Evolutionary conservation across 2,797 vertebrate genomes (phyloP).

Genomic region (Onychomys leucogaster): DNA sequence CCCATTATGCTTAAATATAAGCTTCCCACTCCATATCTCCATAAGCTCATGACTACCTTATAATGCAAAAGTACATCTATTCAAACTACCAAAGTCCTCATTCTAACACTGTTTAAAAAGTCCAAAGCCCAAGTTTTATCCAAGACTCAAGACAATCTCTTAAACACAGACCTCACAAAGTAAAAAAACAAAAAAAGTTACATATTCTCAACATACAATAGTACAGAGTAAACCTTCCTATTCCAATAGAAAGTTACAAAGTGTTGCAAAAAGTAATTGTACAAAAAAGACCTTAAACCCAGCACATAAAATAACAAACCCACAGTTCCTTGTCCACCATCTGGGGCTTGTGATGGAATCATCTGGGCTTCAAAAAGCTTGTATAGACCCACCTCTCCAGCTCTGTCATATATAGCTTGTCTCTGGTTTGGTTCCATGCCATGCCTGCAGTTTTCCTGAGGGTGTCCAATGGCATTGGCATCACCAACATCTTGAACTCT

Average conservation of each 20-base stretch:
- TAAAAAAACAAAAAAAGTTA: background rate
- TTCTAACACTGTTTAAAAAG: background rate
- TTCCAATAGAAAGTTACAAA: background rate
- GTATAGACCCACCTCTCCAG: background rate
- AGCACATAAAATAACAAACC: background rate
- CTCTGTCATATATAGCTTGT: background rate
- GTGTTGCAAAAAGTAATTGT: background rate
- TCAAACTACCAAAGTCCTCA: background rate
- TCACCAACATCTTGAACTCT: background rate
- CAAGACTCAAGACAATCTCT: background rate
- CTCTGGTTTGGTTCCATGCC: accelerated
- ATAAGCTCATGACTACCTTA: background rate
- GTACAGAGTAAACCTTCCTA: background rate
- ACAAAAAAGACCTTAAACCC: background rate
- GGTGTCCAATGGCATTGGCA: background rate
- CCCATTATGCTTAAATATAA: background rate
- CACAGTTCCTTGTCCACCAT: background rate
- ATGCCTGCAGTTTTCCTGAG: background rate
- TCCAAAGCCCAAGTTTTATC: background rate
- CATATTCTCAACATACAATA: background rate
- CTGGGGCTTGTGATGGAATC: background rate
- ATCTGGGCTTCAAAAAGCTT: background rate
- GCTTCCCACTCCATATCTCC: background rate
- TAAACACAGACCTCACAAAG: background rate
- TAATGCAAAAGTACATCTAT: background rate